A percentile compares a stretch with the other conserved stretches of the same genome.
Conservation (phyloP, 2,113 vertebrate genomes). For the Macquaria australasica region DNA sequence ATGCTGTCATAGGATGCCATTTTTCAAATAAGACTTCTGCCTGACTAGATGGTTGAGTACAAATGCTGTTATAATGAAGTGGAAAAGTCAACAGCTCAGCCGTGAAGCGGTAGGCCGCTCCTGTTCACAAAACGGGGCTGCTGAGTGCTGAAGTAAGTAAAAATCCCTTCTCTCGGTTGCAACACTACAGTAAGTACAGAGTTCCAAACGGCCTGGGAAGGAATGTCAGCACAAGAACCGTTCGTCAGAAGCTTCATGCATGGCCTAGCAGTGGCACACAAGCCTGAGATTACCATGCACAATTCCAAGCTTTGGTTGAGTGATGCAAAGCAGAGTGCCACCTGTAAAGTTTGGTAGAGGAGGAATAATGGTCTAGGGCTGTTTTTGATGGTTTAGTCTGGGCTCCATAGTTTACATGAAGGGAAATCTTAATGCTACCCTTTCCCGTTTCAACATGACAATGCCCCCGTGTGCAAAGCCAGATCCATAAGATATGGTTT, state of each 20-base stretch:
- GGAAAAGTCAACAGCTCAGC: not conserved
- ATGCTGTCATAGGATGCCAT: not conserved
- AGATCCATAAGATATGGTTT: too few species aligned
- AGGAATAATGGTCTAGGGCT: too few species aligned
- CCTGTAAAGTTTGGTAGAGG: too few species aligned
- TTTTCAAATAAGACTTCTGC: not conserved
- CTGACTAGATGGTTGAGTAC: not conserved
- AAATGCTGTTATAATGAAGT: not conserved
- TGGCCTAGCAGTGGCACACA: not conserved
- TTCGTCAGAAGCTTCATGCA: not conserved
- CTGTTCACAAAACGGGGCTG: not conserved
- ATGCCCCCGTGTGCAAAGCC: too few species aligned
- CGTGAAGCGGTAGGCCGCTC: not conserved
- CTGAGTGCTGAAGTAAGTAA: not conserved
- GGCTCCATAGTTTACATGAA: too few species aligned
- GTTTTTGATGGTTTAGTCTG: too few species aligned
- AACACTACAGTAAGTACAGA: not conserved
- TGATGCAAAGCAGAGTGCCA: not conserved
- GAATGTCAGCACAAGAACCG: not conserved
- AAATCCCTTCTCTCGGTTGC: not conserved
- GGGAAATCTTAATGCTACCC: too few species aligned
- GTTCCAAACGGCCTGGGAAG: not conserved
- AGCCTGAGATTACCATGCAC: not conserved
- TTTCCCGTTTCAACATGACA: too few species aligned
- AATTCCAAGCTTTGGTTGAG: not conserved